Evolutionary conservation across 2,888 invertebrate genomes (phyloP).

Genomic region (Autographa pulchrina): DNA sequence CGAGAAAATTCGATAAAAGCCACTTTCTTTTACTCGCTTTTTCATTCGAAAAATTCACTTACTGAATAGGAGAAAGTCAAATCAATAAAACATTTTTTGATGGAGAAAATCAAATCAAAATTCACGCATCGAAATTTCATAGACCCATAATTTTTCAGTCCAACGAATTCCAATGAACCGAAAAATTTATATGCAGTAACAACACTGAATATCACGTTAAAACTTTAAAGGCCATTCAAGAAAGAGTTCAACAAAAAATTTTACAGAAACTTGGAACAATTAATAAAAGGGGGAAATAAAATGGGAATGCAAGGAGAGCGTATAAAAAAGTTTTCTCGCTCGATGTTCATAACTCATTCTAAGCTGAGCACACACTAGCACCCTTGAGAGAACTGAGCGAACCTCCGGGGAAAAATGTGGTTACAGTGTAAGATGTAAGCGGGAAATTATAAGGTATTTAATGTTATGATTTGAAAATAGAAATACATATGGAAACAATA

Average conservation of each 20-base stretch:
- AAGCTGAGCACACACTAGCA: conserved; percentile 66
- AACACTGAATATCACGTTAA: conserved; percentile 32
- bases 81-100: too few species aligned
- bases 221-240: conserved; percentile 35
- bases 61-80: background rate
- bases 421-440: conserved; percentile 30
- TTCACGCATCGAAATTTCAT: conserved; percentile 19
- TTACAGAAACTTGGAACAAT: conserved; percentile 52
- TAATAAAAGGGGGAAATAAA: conserved; percentile 44
- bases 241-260: conserved; percentile 26
- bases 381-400: conserved; percentile 65
- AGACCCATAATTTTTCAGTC: conserved; percentile 26
- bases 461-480: too few species aligned
- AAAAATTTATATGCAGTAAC: conserved; percentile 25
- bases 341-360: conserved; percentile 73
- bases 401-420: conserved; percentile 55
- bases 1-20: too few species aligned
- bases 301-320: conserved; percentile 48
- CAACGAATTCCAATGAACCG: conserved; percentile 26
- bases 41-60: background rate
- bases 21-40: too few species aligned
- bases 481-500: too few species aligned
- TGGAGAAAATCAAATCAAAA: background rate
- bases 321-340: conserved; percentile 63
- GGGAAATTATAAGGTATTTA: background rate